Evolutionary conservation across 1,140 invertebrate species (phyloP).

Genomic region (Bombus turneri): DNA sequence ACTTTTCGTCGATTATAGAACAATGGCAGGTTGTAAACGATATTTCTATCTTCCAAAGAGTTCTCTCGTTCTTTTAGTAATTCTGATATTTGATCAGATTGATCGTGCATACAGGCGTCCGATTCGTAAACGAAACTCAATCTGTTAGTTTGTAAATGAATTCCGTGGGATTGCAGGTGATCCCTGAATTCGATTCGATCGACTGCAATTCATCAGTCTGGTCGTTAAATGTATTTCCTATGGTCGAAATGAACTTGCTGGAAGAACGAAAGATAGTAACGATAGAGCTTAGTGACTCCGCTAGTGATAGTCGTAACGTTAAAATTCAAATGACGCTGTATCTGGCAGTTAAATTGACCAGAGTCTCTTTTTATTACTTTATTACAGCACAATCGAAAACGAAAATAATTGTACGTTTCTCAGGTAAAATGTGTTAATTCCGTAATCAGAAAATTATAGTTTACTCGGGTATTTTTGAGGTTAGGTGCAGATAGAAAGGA

Average conservation of each 20-base stretch:
- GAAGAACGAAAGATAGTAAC: slow-evolving; percentile 13
- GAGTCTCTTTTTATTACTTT: not conserved
- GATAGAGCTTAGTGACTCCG: not conserved
- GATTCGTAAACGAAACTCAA: not conserved
- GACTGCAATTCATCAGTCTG: not conserved
- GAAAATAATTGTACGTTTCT: not conserved
- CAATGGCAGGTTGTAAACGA: not conserved
- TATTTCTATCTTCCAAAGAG: not conserved
- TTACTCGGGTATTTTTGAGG: not conserved
- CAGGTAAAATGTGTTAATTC: not conserved
- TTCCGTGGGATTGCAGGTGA: not conserved
- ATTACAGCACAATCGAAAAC: not conserved
- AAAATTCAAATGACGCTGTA: not conserved
- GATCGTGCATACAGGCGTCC: no score
- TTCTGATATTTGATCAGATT: not conserved
- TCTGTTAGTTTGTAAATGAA: not conserved
- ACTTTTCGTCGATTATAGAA: not conserved
- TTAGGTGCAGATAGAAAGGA: no score
- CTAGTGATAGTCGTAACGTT: not conserved
- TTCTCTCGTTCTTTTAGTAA: not conserved
- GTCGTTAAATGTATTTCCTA: not conserved
- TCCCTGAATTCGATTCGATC: not conserved
- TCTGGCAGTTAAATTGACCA: not conserved
- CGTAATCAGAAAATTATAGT: not conserved
- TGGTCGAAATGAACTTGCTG: not conserved